phyloP scores from a whole-genome alignment of 1,140 invertebrate genomes.

The Drosophila aff. region DNA sequence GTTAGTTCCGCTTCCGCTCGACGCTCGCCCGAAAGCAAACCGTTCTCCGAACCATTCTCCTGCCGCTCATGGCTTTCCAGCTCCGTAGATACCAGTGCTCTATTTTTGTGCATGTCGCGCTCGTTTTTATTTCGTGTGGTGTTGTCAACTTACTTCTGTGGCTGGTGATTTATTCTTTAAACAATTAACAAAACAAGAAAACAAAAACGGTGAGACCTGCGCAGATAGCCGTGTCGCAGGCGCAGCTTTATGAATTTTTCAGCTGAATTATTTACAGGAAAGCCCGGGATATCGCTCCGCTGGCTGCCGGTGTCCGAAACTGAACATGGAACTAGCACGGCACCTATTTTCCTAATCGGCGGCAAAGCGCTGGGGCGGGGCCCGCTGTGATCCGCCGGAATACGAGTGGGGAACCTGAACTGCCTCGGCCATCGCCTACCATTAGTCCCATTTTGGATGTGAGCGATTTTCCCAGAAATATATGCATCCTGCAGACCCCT shows the following conservation, averaged over 20 bases:
- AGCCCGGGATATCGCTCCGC: constrained; percentile 59
- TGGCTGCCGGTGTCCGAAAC: constrained; percentile 38
- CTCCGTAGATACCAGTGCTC: constrained; percentile 36
- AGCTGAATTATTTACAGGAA: constrained; percentile 75
- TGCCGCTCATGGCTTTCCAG: neutral
- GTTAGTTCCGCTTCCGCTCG: constrained; percentile 77
- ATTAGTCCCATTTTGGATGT: constrained; percentile 24
- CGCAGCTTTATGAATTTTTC: constrained; percentile 75
- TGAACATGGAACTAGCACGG: constrained; percentile 10
- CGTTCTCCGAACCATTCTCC: neutral
- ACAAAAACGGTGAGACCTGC: neutral
- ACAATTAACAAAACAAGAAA: constrained; percentile 67
- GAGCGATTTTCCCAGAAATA: constrained; percentile 13
- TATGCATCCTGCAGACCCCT: neutral
- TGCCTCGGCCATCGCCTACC: neutral
- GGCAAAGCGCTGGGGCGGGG: neutral
- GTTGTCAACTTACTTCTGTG: constrained; percentile 75
- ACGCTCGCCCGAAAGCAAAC: constrained; percentile 16
- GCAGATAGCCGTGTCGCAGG: constrained; percentile 25
- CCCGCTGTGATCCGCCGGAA: neutral
- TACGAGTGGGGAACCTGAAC: neutral
- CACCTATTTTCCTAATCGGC: constrained; percentile 47
- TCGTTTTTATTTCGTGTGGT: constrained; percentile 74
- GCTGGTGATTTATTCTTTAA: constrained; percentile 78
- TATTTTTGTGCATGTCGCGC: constrained; percentile 50